A percentile compares a stretch with the other conserved stretches of the same genome.
These are phyloP conservation scores for Takifugu rubripes DNA, from an alignment of 2,797 vertebrate species.

Conservation along the genomic window DNA sequence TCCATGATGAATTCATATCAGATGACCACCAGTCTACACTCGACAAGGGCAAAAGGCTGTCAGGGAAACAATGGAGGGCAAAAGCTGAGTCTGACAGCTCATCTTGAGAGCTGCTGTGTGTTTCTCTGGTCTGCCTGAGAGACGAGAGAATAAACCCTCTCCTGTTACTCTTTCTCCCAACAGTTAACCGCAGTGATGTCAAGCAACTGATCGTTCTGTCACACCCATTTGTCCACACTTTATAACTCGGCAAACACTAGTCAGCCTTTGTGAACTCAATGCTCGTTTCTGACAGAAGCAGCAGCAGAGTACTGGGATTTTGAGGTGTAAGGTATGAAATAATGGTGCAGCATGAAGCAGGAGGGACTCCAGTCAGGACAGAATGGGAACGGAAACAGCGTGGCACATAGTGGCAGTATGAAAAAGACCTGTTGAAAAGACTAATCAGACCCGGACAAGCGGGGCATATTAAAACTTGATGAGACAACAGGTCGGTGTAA, in stretches of 20 bases:
- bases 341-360: neutral
- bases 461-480: conserved; percentile 75
- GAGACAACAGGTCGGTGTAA: conserved; percentile 53
- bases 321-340: conserved; percentile 9
- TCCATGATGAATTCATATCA: conserved; percentile 61
- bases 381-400: conserved; percentile 38
- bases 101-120: conserved; percentile 19
- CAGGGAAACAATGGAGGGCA: conserved; percentile 40
- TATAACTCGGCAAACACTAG: conserved; percentile 56
- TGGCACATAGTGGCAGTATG: conserved; percentile 36
- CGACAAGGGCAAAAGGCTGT: conserved; percentile 31
- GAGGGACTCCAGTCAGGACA: conserved; percentile 5
- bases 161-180: conserved; percentile 30
- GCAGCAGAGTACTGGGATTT: conserved; percentile 48
- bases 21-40: conserved; percentile 36
- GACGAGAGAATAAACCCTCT: conserved; percentile 38
- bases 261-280: conserved; percentile 53
- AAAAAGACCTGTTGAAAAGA: conserved; percentile 61
- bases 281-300: conserved; percentile 58
- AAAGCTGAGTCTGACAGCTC: conserved; percentile 46
- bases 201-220: conserved; percentile 44
- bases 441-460: conserved; percentile 65
- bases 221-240: conserved; percentile 37
- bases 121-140: conserved; percentile 13
- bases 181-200: conserved; percentile 25